Evolutionary conservation across 1,140 invertebrate genomes (phyloP), one percentile per base, ranked within the genome.

Genomic region (Lysiphlebus fabarum): DNA sequence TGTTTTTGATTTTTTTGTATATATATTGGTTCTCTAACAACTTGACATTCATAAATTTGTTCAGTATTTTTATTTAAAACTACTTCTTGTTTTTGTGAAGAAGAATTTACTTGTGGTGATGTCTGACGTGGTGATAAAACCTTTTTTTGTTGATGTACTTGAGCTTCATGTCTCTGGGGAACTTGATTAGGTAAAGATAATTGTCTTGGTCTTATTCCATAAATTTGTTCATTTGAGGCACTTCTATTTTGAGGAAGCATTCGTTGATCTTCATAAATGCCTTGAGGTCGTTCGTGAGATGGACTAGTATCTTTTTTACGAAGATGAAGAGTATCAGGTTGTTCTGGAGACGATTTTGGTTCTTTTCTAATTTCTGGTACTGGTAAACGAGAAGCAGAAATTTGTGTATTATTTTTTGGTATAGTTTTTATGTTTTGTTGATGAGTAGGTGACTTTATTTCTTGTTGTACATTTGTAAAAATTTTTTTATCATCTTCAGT

Each of bases 1-100:
- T 59, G 62, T 34, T 65, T 62, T 6, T 55, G 53, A 12, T 53
- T 55, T 37, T 47, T 55, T 34, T 63, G 53, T 1, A 11, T 33
- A 7, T 63, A 59, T 6, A 58, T 62, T 26, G 53, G 43, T n/a
- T 60, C 58, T 33, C 47, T 47, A 7, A 47, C 41, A 1, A 33
- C 33, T 43, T 48, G 55, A 11, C 44, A 44, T 12, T 11, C 40
- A 26, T 40, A 58, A 37, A 58, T 38, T 33, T 41, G 54, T 41
- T 59, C 45, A 7, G 12, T 34, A 17, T 7, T 38, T 17, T 17
- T 17, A 17, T 17, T 17, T 17, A 17, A 17, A 17, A 17, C 17
- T 17, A 47, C 50, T 10, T 51, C 47, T 4, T 26, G 47, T 17
- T 36, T 43, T 11, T 40, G 26, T 53, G 34, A 26, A 17, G 17